Percentiles rank a stretch among this genome's conserved stretches.
phyloP scores from a whole-genome alignment of 2,888 invertebrate genomes.

The Marronus borbonicus region DNA sequence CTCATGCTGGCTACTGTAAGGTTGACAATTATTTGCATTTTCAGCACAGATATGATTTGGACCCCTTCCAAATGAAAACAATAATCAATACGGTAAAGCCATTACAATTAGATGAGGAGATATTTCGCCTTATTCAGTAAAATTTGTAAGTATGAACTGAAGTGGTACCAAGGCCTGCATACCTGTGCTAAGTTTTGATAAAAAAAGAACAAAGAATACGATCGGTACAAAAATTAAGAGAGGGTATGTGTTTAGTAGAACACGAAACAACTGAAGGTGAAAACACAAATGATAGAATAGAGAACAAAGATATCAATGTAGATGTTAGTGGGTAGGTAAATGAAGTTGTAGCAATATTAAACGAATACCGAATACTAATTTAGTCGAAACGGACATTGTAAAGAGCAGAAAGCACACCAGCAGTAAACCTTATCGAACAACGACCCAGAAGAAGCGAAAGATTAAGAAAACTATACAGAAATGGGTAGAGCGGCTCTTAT shows the following conservation, averaged over 20 bases:
- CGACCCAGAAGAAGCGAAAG: constrained; percentile 32
- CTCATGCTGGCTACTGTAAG: constrained; percentile 17
- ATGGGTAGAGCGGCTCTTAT: constrained; percentile 48
- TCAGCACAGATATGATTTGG: not conserved
- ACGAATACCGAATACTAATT: constrained; percentile 42
- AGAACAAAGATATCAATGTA: not conserved
- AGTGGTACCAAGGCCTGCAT: not conserved
- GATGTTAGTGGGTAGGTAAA: not conserved
- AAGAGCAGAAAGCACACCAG: constrained; percentile 35
- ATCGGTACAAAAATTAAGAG: too few species aligned
- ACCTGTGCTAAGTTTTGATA: not conserved
- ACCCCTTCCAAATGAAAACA: not conserved
- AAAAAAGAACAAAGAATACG: not conserved
- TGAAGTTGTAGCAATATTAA: constrained; percentile 10
- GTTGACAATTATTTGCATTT: constrained; percentile 1
- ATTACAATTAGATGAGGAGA: not conserved
- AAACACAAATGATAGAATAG: not conserved
- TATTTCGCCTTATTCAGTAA: not conserved
- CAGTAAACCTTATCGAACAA: constrained; percentile 50
- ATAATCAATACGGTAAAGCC: not conserved
- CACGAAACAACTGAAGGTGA: too few species aligned
- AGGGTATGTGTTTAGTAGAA: too few species aligned
- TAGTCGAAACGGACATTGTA: constrained; percentile 50
- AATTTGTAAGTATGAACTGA: not conserved
- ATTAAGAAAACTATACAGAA: constrained; percentile 46